Percentiles rank a stretch among this genome's conserved stretches.
Evolutionary conservation across 2,797 vertebrate genomes (phyloP).

Genomic region (Brachyrhaphis roseni): DNA sequence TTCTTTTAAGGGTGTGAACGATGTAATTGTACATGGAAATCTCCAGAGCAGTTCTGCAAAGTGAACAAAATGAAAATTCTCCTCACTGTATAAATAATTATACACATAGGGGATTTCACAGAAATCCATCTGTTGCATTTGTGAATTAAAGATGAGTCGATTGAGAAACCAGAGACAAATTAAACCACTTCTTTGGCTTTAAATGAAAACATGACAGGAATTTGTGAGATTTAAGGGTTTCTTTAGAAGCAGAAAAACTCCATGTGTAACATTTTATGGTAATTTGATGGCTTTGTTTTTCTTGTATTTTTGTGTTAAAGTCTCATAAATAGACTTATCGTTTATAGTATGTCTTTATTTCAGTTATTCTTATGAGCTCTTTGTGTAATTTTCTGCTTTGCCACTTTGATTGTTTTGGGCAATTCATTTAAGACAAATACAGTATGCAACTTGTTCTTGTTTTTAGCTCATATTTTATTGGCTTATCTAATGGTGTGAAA

Average conservation of each 20-base stretch:
- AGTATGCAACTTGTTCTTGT: too few relatives aligned
- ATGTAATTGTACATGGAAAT: conserved; percentile 56
- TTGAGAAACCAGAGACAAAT: conserved; percentile 17
- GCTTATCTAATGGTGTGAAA: too few relatives aligned
- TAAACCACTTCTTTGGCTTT: neutral
- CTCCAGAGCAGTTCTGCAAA: conserved; percentile 55
- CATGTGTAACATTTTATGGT: neutral
- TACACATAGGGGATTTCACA: conserved; percentile 51
- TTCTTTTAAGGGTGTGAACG: conserved; percentile 40
- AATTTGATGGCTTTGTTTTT: neutral
- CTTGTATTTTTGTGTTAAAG: neutral
- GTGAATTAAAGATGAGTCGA: conserved; percentile 27
- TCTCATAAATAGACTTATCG: neutral
- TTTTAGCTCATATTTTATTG: too few relatives aligned
- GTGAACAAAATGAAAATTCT: conserved; percentile 64
- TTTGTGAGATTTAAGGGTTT: neutral
- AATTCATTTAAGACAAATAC: too few relatives aligned
- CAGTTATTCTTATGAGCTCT: neutral
- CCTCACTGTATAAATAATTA: conserved; percentile 61
- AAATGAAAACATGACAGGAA: neutral
- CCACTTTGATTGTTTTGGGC: too few relatives aligned
- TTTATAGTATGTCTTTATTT: neutral
- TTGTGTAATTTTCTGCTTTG: too few relatives aligned
- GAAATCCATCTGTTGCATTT: conserved; percentile 43
- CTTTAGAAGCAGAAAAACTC: neutral